Evolutionary conservation across 2,888 invertebrate species (phyloP).

Genomic region (Strigamia maritima): DNA sequence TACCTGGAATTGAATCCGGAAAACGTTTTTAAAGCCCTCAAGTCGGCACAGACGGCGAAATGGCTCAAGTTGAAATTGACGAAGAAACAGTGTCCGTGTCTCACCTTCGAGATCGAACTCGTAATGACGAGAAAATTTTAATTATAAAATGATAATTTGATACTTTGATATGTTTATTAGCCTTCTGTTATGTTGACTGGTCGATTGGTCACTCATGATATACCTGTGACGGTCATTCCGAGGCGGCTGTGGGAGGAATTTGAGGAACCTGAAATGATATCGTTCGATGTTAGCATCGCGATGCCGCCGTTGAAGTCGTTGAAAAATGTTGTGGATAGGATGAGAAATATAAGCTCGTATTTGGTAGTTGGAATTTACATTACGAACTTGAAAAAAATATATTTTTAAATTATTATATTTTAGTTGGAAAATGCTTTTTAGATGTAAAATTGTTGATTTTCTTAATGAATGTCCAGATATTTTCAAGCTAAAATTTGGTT

Average conservation of each 20-base stretch:
- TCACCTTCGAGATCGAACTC: slow-evolving; percentile 83
- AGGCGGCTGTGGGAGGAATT: slow-evolving; percentile 72
- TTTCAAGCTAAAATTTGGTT: too few relatives aligned
- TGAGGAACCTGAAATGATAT: slow-evolving; percentile 67
- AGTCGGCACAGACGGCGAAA: slow-evolving; percentile 58
- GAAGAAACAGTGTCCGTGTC: slow-evolving; percentile 80
- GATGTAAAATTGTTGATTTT: too few relatives aligned
- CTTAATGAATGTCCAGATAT: too few relatives aligned
- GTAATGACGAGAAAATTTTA: too few relatives aligned
- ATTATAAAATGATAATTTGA: background rate
- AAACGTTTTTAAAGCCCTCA: slow-evolving; percentile 68
- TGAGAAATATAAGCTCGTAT: slow-evolving; percentile 72
- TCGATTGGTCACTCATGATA: slow-evolving; percentile 74
- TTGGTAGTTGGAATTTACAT: slow-evolving; percentile 56
- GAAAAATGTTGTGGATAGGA: slow-evolving; percentile 74
- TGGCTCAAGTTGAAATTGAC: slow-evolving; percentile 84
- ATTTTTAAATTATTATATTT: too few relatives aligned
- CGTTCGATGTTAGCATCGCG: slow-evolving; percentile 74
- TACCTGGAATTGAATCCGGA: slow-evolving; percentile 65
- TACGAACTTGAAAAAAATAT: too few relatives aligned
- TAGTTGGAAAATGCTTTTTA: too few relatives aligned
- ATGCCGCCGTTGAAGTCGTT: slow-evolving; percentile 74
- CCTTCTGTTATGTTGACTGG: slow-evolving; percentile 64
- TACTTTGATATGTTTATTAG: slow-evolving; percentile 47
- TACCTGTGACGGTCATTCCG: slow-evolving; percentile 74